A percentile compares a stretch with the other conserved stretches of the same genome.
Evolutionary conservation across 2,888 invertebrate species (phyloP).

Genomic region (Sphaerophoria taeniata): DNA sequence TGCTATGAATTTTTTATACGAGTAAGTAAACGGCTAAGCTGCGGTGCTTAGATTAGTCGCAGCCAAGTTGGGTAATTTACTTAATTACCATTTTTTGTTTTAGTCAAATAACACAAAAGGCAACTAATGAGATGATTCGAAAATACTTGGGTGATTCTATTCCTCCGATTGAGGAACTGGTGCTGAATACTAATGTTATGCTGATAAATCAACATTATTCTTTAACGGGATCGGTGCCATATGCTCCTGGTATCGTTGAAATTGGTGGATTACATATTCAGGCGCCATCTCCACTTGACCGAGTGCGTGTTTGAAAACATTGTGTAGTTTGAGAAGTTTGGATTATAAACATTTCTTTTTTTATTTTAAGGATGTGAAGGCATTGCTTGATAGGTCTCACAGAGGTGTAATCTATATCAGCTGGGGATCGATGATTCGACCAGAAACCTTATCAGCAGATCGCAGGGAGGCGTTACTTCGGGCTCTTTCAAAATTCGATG

Average conservation of each 20-base stretch:
- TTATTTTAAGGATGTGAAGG: slow-evolving; percentile 83
- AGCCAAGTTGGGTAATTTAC: background rate
- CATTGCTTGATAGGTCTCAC: slow-evolving; percentile 84
- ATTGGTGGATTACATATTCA: slow-evolving; percentile 84
- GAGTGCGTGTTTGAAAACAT: slow-evolving; percentile 74
- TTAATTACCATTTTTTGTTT: slow-evolving; percentile 10
- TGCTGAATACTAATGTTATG: slow-evolving; percentile 80
- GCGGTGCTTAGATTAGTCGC: background rate
- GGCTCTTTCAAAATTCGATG: slow-evolving; percentile 83
- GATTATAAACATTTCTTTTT: background rate
- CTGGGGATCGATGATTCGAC: slow-evolving; percentile 87
- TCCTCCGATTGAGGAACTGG: slow-evolving; percentile 83
- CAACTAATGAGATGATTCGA: slow-evolving; percentile 81
- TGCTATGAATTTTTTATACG: slow-evolving; percentile 76
- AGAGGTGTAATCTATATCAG: slow-evolving; percentile 88
- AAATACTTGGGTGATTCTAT: slow-evolving; percentile 82
- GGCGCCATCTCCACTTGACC: slow-evolving; percentile 76
- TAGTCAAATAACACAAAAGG: slow-evolving; percentile 79
- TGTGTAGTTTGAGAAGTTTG: background rate
- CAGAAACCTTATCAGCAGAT: slow-evolving; percentile 84
- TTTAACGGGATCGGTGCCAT: slow-evolving; percentile 82
- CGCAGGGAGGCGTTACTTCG: slow-evolving; percentile 84
- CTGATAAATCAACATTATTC: slow-evolving; percentile 84
- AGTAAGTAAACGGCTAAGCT: slow-evolving; percentile 70
- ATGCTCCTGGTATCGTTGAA: slow-evolving; percentile 83